These are phyloP conservation scores for Gadus macrocephalus DNA, from an alignment of 2,113 vertebrate genomes.

Conservation along the genomic window DNA sequence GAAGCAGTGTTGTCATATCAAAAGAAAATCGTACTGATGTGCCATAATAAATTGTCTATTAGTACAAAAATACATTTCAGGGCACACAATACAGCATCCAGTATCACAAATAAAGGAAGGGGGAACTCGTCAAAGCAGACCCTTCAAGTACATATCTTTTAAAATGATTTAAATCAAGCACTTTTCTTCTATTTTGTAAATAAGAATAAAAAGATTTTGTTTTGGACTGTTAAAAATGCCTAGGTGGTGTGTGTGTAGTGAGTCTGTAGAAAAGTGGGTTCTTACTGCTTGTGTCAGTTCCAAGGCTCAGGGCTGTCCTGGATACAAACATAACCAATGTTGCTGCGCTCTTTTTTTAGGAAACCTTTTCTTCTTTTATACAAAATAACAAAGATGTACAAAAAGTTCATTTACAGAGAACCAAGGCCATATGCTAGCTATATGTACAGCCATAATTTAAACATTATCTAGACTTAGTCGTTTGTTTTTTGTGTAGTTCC, in stretches of 20 bases:
- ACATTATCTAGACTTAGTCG: slow-evolving; percentile 75
- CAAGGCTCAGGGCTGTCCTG: slow-evolving; percentile 97
- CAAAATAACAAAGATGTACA: slow-evolving; percentile 99
- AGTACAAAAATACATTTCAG: slow-evolving; percentile 99
- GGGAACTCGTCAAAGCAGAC: slow-evolving; percentile 84
- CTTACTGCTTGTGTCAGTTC: slow-evolving; percentile 96
- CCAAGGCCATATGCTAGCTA: slow-evolving; percentile 95
- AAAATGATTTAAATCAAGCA: slow-evolving; percentile 92
- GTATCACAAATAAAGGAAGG: slow-evolving; percentile 97
- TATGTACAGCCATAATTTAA: slow-evolving; percentile 93
- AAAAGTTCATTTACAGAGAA: slow-evolving; percentile 99
- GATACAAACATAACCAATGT: slow-evolving; percentile 94
- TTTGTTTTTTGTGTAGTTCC: slow-evolving; percentile 53
- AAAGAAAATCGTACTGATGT: slow-evolving; percentile 93
- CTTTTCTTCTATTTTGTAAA: slow-evolving; percentile 80
- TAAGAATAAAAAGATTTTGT: slow-evolving; percentile 93
- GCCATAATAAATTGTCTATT: slow-evolving; percentile 99
- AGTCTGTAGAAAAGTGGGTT: slow-evolving; percentile 91
- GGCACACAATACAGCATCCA: slow-evolving; percentile 96
- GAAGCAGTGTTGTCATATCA: slow-evolving; percentile 95
- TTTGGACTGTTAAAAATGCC: slow-evolving; percentile 95
- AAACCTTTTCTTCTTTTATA: slow-evolving; percentile 88
- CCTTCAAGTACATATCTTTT: slow-evolving; percentile 85
- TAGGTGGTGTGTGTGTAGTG: slow-evolving; percentile 71
- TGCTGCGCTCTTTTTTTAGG: slow-evolving; percentile 72